These are phyloP conservation scores for Antedon bifida DNA, from an alignment of 35 echinoderm and acorn worm species.

Conservation along the genomic window DNA sequence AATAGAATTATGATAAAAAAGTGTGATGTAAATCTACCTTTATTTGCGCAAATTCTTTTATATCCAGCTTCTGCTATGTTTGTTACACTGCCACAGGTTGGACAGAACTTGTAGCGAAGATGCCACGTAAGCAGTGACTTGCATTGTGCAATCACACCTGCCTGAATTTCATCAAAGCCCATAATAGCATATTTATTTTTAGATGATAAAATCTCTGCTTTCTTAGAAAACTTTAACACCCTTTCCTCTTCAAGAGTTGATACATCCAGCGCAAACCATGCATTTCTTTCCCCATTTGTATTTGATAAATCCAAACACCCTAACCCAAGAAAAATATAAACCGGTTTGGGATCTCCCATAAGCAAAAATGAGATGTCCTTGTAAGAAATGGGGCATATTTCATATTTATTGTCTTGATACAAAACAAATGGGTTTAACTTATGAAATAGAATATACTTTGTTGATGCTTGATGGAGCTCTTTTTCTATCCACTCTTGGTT, in stretches of 20 bases:
- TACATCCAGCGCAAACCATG: constrained; percentile 89
- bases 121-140: constrained; percentile 76
- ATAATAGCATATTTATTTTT: constrained; percentile 46
- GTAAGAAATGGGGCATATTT: constrained; percentile 34
- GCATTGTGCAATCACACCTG: constrained; percentile 56
- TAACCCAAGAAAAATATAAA: constrained; percentile 56
- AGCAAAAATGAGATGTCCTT: constrained; percentile 37
- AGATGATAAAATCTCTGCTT: constrained; percentile 31
- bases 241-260: constrained; percentile 19
- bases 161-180: constrained; percentile 44
- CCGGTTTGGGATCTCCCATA: constrained; percentile 10
- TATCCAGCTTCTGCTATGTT: constrained; percentile 66
- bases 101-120: constrained; percentile 80
- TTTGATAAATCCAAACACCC: not conserved
- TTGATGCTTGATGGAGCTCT: constrained; percentile 20
- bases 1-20: too few relatives aligned
- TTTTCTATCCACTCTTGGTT: constrained; percentile 58
- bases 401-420: constrained; percentile 21
- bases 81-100: constrained; percentile 61
- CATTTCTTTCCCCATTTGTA: not conserved
- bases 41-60: constrained; percentile 58
- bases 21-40: constrained; percentile 22
- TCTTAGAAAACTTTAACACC: constrained; percentile 26
- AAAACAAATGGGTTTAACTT: constrained; percentile 46
- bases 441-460: constrained; percentile 44